These are phyloP conservation scores for Lates japonicus DNA, from an alignment of 2,797 vertebrate genomes.

Conservation along the genomic window DNA sequence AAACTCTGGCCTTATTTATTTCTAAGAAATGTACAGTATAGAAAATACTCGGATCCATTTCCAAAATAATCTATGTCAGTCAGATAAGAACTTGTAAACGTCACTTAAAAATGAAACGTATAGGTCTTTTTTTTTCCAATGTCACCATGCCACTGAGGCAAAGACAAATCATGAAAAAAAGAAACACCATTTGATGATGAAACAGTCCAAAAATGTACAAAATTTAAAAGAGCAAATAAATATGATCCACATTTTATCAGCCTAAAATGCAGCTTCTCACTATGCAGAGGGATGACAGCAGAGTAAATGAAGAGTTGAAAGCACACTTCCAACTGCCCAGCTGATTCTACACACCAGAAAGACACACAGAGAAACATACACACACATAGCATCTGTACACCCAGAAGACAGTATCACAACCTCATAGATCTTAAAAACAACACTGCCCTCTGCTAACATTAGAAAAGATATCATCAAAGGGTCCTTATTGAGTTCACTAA, in stretches of 20 bases:
- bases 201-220: constrained; percentile 85
- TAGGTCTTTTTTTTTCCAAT: constrained; percentile 69
- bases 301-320: constrained; percentile 66
- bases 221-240: constrained; percentile 87
- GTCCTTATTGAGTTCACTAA: constrained; percentile 56
- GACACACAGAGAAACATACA: constrained; percentile 18
- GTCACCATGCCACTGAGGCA: constrained; percentile 81
- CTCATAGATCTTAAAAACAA: constrained; percentile 58
- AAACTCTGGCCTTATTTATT: constrained; percentile 83
- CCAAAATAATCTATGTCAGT: constrained; percentile 87
- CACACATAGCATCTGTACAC: constrained; percentile 61
- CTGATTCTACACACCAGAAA: constrained; percentile 60
- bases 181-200: too few relatives aligned
- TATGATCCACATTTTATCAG: constrained; percentile 89
- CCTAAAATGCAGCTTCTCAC: constrained; percentile 83
- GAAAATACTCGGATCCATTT: constrained; percentile 88
- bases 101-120: constrained; percentile 77
- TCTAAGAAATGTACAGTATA: constrained; percentile 89
- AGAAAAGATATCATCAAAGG: constrained; percentile 61
- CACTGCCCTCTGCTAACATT: too few relatives aligned
- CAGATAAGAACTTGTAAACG: constrained; percentile 87
- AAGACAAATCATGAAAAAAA: too few relatives aligned
- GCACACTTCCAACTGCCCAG: constrained; percentile 54
- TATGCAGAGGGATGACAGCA: constrained; percentile 86
- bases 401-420: constrained; percentile 57